Evolutionary conservation across 2,113 vertebrate genomes (phyloP).

Genomic region (Myotis brandtii): DNA sequence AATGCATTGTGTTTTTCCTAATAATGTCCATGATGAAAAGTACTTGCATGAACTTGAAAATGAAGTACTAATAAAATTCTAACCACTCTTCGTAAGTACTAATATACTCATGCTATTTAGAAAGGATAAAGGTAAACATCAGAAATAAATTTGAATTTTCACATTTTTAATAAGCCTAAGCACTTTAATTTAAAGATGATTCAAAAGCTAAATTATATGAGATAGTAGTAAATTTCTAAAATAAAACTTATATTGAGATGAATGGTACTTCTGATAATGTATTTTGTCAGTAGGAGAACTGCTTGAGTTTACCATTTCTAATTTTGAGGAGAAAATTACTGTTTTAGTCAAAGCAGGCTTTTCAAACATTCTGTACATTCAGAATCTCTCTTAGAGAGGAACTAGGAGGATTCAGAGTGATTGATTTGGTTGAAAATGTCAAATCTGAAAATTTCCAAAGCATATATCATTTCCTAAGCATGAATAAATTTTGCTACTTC

Average conservation of each 20-base stretch:
- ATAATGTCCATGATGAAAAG: not conserved
- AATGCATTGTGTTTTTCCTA: not conserved
- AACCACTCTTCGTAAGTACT: not conserved
- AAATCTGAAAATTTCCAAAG: conserved; percentile 39
- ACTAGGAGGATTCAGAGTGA: conserved; percentile 13
- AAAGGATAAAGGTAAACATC: not conserved
- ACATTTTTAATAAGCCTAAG: not conserved
- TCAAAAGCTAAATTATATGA: not conserved
- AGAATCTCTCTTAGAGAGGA: conserved; percentile 30
- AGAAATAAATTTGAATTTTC: conserved; percentile 6
- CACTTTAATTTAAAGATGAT: not conserved
- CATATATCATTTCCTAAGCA: conserved; percentile 44
- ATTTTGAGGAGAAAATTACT: conserved; percentile 65
- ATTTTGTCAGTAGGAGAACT: conserved; percentile 40
- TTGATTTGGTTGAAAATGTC: conserved; percentile 60
- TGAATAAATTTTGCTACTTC: conserved; percentile 16
- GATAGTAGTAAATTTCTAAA: conserved; percentile 24
- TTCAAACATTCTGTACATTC: conserved; percentile 42
- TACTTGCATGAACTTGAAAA: not conserved
- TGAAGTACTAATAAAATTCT: not conserved
- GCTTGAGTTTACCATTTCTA: conserved; percentile 45
- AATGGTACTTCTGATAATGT: not conserved
- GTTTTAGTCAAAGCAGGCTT: conserved; percentile 61
- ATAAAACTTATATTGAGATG: conserved; percentile 20
- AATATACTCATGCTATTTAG: not conserved